Conservation (phyloP, 2,888 invertebrate genomes). For the Agonopterix arenella region DNA sequence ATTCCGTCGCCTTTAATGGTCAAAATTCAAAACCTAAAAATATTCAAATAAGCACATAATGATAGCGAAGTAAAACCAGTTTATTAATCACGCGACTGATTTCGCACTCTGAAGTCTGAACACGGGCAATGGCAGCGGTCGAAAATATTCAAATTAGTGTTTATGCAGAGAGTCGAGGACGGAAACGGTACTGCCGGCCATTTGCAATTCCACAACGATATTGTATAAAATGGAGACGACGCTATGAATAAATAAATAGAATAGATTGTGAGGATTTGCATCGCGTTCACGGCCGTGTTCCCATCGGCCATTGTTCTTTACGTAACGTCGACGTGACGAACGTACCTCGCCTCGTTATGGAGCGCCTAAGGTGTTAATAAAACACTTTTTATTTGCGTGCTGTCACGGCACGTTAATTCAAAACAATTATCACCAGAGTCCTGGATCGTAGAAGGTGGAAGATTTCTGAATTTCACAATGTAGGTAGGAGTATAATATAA, state of each 20-base stretch:
- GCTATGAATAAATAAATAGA: constrained; percentile 56
- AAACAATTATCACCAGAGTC: background rate
- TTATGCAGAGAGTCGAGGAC: constrained; percentile 42
- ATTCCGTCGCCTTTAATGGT: too few relatives aligned
- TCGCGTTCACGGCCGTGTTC: constrained; percentile 64
- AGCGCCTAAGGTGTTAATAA: too few relatives aligned
- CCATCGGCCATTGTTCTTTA: constrained; percentile 68
- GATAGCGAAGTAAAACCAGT: background rate
- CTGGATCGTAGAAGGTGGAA: background rate
- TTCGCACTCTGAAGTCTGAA: constrained; percentile 9
- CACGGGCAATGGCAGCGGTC: constrained; percentile 15
- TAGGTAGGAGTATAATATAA: too few relatives aligned
- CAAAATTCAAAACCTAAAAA: too few relatives aligned
- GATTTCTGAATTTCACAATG: too few relatives aligned
- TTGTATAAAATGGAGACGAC: constrained; percentile 52
- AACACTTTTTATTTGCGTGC: too few relatives aligned
- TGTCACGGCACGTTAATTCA: too few relatives aligned
- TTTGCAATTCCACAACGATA: constrained; percentile 57
- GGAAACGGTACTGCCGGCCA: constrained; percentile 59
- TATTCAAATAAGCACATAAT: too few relatives aligned
- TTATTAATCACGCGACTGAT: background rate
- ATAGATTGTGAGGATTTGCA: constrained; percentile 39
- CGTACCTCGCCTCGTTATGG: constrained; percentile 14
- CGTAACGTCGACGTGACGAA: constrained; percentile 52
- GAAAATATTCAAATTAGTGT: constrained; percentile 57